These are phyloP conservation scores for Amblyornis subalaris DNA, from an alignment of 2,113 vertebrate species.

Conservation along the genomic window DNA sequence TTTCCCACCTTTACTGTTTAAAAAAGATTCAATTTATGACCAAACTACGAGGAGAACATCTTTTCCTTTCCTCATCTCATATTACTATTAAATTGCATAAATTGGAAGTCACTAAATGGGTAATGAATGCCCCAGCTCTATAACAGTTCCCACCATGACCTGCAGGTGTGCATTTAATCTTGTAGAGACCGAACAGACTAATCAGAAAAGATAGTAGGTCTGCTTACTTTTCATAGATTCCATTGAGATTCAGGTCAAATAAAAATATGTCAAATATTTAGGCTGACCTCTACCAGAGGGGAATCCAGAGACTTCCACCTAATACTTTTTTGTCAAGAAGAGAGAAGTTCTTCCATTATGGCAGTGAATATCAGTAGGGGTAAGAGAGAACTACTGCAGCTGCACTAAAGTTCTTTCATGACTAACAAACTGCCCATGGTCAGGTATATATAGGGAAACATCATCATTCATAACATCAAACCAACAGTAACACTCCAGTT, in stretches of 20 bases:
- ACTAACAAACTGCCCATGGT: not conserved
- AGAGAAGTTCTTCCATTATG: not conserved
- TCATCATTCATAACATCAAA: not conserved
- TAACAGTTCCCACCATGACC: not conserved
- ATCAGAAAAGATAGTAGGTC: not conserved
- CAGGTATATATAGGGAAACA: not conserved
- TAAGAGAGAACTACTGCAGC: not conserved
- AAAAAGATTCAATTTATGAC: not conserved
- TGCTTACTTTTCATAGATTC: not conserved
- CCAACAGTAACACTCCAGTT: not conserved
- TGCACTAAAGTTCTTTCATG: not conserved
- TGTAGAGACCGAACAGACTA: not conserved
- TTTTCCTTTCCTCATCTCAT: not conserved
- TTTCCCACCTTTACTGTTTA: not conserved
- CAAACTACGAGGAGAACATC: not conserved
- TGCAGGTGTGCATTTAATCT: not conserved
- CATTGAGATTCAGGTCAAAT: not conserved
- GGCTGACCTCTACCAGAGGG: not conserved
- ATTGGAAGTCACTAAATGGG: not conserved
- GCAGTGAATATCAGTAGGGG: not conserved
- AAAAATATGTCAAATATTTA: not conserved
- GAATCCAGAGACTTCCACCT: not conserved
- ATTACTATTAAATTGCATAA: not conserved
- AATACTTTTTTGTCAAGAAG: not conserved
- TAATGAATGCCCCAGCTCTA: not conserved